Conservation (phyloP, 2,797 vertebrate species). For the Synanceia verrucosa region DNA sequence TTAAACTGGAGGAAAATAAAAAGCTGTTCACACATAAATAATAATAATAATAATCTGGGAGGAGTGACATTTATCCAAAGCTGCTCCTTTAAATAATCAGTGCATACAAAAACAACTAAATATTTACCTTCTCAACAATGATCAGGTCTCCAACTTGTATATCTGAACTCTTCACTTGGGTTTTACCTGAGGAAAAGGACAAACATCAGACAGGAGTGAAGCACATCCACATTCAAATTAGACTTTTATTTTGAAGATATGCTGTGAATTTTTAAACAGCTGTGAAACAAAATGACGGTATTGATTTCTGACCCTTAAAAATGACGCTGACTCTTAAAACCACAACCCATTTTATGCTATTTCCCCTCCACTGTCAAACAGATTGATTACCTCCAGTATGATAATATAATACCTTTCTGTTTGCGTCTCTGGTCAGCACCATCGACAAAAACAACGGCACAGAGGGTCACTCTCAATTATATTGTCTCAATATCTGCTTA, state of each 20-base stretch:
- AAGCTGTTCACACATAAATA: not conserved
- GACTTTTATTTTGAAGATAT: not conserved
- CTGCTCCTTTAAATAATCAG: not conserved
- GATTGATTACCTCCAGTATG: conserved; percentile 57
- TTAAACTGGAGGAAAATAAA: not conserved
- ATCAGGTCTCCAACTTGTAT: conserved; percentile 99
- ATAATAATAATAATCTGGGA: not conserved
- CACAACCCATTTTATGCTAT: conserved; percentile 31
- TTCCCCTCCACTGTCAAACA: conserved; percentile 34
- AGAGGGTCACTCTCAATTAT: conserved; percentile 59
- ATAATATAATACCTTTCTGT: conserved; percentile 58
- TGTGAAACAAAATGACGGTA: conserved; percentile 39
- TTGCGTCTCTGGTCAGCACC: conserved; percentile 54
- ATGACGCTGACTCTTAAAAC: conserved; percentile 46
- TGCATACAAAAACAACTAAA: not conserved
- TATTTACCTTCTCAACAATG: conserved; percentile 95
- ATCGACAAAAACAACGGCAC: conserved; percentile 54
- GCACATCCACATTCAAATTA: not conserved
- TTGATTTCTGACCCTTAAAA: conserved; percentile 46
- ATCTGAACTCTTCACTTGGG: conserved; percentile 97
- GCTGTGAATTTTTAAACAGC: conserved; percentile 21
- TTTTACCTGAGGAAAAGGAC: conserved; percentile 83
- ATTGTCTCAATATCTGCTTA: conserved; percentile 49
- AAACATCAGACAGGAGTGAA: not conserved
- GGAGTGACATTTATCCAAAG: not conserved